Evolutionary conservation across 2,888 invertebrate species (phyloP), one percentile per base, ranked within the genome.

Genomic region (Embidobia sp.): DNA sequence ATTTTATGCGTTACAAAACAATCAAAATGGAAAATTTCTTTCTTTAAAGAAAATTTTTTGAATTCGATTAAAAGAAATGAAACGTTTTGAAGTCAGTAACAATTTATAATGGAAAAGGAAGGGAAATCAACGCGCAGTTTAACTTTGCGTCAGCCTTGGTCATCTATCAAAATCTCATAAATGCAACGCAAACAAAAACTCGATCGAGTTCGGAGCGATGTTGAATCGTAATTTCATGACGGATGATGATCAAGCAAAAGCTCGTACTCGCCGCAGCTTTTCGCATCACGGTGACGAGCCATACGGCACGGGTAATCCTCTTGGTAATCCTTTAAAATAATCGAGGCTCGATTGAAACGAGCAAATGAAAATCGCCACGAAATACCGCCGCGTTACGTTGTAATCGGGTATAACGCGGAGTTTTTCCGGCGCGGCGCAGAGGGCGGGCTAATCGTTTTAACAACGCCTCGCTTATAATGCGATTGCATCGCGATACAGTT

Each of bases 401-500:
- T 88, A 87, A 88, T 87, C 87, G 84, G 85, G 83, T 86, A 85
- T 85, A 86, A 86, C 85, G 84, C 73, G 67, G 81, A 82, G 80
- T 85, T 86, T 85, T 86, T 78, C 18, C 66, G 42, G n/a, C 59
- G 67, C 11, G 46, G 15, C 13, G 53, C 51, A 44, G 67, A 66
- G 49, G 46, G 66, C 61, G 84, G 86, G 84, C 83, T 88, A 88
- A 89, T 89, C 89, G 88, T 87, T 88, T 87, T 86, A 89, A 83
- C 86, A 83, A 85, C 85, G 88, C 86, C 82, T 83, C 85, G 88
- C 82, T 85, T 87, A 85, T 89, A 88, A 89, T 88, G 85, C 87
- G 86, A 89, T 89, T 85, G 85, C 83, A 84, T 87, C 80, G 83
- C 84, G 81, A 85, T 83, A 85, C 86, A 86, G 86, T 81, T 84